Conservation (phyloP, 2,888 invertebrate species). For the Drosophila anomalata region DNA sequence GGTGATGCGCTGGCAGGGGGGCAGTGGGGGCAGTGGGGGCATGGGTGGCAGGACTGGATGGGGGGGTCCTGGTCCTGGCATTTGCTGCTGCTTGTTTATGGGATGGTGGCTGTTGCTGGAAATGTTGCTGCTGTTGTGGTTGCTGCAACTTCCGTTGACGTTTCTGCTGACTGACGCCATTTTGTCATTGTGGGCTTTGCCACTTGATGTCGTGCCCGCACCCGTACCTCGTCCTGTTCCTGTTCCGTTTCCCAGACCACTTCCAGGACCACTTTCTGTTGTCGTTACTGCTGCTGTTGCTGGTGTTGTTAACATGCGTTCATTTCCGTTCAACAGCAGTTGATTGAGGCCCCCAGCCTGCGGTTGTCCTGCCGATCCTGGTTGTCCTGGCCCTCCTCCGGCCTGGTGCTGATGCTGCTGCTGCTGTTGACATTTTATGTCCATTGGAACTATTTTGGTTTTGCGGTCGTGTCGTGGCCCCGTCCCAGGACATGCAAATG, state of each 20-base stretch:
- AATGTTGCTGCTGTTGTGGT: constrained; percentile 68
- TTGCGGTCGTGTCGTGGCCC: constrained; percentile 69
- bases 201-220: constrained; percentile 48
- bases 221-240: constrained; percentile 53
- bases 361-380: constrained; percentile 39
- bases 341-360: constrained; percentile 69
- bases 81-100: constrained; percentile 44
- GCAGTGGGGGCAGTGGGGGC: constrained; percentile 34
- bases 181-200: constrained; percentile 69
- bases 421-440: constrained; percentile 82
- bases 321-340: constrained; percentile 83
- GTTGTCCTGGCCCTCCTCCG: constrained; percentile 61
- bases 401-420: constrained; percentile 74
- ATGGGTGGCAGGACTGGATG: constrained; percentile 27
- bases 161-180: constrained; percentile 73
- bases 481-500: constrained; percentile 66
- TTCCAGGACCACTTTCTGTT: constrained; percentile 56
- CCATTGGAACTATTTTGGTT: constrained; percentile 83
- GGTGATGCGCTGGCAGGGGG: constrained; percentile 63
- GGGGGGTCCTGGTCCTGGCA: constrained; percentile 53
- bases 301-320: constrained; percentile 84
- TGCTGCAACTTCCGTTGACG: constrained; percentile 75
- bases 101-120: constrained; percentile 35
- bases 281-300: constrained; percentile 70
- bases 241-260: constrained; percentile 44